Conservation (phyloP, 2,113 vertebrate genomes). For the Callionymus lyra region DNA sequence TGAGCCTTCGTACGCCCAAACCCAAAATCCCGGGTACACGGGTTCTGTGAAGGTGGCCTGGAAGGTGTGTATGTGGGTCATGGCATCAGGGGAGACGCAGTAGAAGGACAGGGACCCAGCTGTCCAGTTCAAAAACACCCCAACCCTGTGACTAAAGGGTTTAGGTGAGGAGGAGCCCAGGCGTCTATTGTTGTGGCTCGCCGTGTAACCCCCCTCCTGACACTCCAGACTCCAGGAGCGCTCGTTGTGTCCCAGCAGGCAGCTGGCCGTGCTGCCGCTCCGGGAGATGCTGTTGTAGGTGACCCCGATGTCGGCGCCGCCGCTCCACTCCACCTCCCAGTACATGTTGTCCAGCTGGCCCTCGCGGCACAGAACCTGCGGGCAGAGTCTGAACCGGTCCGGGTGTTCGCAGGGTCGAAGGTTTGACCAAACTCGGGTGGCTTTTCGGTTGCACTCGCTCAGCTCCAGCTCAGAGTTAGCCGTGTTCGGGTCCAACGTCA, state of each 20-base stretch:
- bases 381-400: conserved; percentile 31
- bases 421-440: conserved; percentile 20
- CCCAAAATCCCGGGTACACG: conserved; percentile 46
- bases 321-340: conserved; percentile 51
- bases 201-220: conserved; percentile 24
- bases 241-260: conserved; percentile 39
- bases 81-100: conserved; percentile 27
- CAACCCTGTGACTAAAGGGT: conserved; percentile 34
- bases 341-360: conserved; percentile 41
- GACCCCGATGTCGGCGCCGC: conserved; percentile 37
- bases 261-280: conserved; percentile 2
- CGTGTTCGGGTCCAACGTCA: conserved; percentile 54
- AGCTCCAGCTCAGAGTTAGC: conserved; percentile 43
- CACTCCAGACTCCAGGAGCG: conserved; percentile 55
- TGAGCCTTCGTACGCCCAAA: conserved; percentile 30
- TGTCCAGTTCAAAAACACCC: conserved; percentile 37
- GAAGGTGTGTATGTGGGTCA: conserved; percentile 51
- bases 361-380: conserved; percentile 53
- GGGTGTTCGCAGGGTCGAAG: background rate
- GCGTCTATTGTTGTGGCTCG: conserved; percentile 27
- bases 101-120: conserved; percentile 39
- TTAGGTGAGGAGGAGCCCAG: conserved; percentile 8
- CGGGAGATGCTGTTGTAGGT: conserved; percentile 39
- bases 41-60: conserved; percentile 33
- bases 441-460: conserved; percentile 28